Evolutionary conservation across 1,140 invertebrate genomes (phyloP).

Genomic region (Sitodiplosis mosellana): DNA sequence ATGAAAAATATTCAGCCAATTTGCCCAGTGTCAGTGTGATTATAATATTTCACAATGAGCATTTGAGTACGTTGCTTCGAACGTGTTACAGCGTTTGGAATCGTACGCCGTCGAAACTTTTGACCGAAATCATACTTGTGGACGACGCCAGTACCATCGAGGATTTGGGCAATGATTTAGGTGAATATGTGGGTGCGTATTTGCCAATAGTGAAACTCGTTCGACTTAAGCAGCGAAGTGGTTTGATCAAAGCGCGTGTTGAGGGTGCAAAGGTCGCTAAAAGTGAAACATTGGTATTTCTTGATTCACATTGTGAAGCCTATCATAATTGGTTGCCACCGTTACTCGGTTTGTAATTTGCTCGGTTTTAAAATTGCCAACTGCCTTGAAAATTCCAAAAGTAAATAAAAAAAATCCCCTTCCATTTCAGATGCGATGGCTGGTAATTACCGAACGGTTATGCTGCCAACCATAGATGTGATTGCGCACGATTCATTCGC

Average conservation of each 20-base stretch:
- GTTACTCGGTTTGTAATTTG: not conserved
- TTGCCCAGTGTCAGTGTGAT: conserved; percentile 45
- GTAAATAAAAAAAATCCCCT: too few relatives aligned
- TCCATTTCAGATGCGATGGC: conserved; percentile 49
- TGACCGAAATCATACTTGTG: conserved; percentile 69
- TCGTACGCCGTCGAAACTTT: conserved; percentile 44
- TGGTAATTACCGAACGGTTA: conserved; percentile 62
- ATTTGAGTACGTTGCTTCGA: conserved; percentile 56
- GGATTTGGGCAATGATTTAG: conserved; percentile 39
- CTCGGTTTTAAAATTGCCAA: not conserved
- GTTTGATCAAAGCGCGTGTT: conserved; percentile 62
- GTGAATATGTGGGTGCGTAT: conserved; percentile 45
- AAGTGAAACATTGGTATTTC: not conserved
- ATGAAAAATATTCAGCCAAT: conserved; percentile 10
- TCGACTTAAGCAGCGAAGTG: conserved; percentile 54
- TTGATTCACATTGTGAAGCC: not conserved
- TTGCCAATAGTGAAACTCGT: conserved; percentile 53
- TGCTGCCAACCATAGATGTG: conserved; percentile 91
- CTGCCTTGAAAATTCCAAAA: too few relatives aligned
- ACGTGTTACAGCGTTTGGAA: conserved; percentile 58
- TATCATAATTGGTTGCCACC: conserved; percentile 1
- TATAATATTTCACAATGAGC: conserved; percentile 70
- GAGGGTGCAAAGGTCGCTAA: conserved; percentile 59
- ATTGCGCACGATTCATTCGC: conserved; percentile 79
- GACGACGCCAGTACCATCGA: conserved; percentile 59